Base-by-base conservation (phyloP, 2,797 vertebrate species). In the Nannoperca obscura region DNA sequence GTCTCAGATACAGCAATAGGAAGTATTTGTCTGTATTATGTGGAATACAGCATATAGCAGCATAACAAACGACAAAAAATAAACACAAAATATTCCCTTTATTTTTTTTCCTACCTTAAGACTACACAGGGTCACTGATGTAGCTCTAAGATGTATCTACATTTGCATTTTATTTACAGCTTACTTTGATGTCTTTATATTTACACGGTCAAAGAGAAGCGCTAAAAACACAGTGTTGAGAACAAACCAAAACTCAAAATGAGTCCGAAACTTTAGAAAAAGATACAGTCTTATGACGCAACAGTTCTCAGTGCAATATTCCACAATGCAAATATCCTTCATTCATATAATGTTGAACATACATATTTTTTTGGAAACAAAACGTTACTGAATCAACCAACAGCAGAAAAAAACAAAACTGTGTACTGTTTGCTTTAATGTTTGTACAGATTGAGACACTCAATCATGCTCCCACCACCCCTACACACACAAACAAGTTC, bases 111-210 rank as follows among this genome's bases (percentile, higher is more conserved):
- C 96, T 96, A 97, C 91, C 96, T 95, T 96, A 97, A 97, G 97
- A 97, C 97, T 99, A 99, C 97, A 98, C 97, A 94, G 93, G 94
- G 92, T 97, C 95, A 96, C 97, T 93, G 96, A 95, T 96, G 96
- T 96, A 96, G 94, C 95, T 89, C 97, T 97, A 98, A 97, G 97
- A 97, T 96, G 95, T 97, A 97, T 98, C 97, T 98, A 98, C 97
- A 99, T 96, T 96, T 97, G 97, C 97, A 95, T 94, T 95, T 94
- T 97, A 98, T 98, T 96, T 98, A 99, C 97, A 99, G 97, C 96
- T 94, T 89, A 91, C 84, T 91, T 92, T 90, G 90, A 91, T 88
- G 94, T 92, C 91, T 91, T 91, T 91, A 90, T 99, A 98, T 98
- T 96, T 97, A 99, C 97, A 99, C 75, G 93, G 94, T 96, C 95